Percentiles rank a stretch among this genome's conserved stretches.
These are phyloP conservation scores for Operophtera brumata DNA, from an alignment of 2,888 invertebrate genomes.

Conservation along the genomic window DNA sequence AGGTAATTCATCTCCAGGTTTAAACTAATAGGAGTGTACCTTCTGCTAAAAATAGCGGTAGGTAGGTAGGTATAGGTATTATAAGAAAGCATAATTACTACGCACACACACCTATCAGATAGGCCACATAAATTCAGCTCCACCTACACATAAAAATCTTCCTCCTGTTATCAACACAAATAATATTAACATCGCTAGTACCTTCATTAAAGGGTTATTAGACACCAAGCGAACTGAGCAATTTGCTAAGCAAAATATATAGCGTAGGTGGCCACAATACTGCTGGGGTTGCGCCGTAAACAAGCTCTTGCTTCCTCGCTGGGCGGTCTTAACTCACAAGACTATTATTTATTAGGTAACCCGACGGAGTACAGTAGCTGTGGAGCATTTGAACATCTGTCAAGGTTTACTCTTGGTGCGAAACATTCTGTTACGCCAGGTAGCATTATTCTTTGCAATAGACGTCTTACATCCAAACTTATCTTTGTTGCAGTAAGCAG, in stretches of 20 bases:
- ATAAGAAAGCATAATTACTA: constrained; percentile 1
- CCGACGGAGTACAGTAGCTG: constrained; percentile 59
- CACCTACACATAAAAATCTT: constrained; percentile 20
- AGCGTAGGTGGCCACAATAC: constrained; percentile 75
- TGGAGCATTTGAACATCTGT: constrained; percentile 57
- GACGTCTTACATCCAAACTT: constrained; percentile 5
- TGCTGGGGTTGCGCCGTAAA: constrained; percentile 68
- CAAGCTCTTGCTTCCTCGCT: constrained; percentile 70
- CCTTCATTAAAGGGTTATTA: constrained; percentile 79
- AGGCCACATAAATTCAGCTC: constrained; percentile 7
- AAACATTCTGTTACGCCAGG: constrained; percentile 21
- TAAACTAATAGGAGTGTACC: neutral
- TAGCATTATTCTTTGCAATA: constrained; percentile 9
- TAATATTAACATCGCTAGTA: constrained; percentile 42
- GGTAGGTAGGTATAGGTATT: neutral
- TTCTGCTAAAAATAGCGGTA: neutral
- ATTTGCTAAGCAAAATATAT: constrained; percentile 79
- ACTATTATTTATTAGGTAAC: constrained; percentile 76
- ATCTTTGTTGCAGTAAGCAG: constrained; percentile 1
- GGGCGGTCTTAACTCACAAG: constrained; percentile 77
- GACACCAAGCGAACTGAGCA: constrained; percentile 72
- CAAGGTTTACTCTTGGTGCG: constrained; percentile 33
- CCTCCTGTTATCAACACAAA: constrained; percentile 32
- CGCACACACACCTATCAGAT: constrained; percentile 1
- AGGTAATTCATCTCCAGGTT: constrained; percentile 35